Base-by-base conservation (phyloP, 2,888 invertebrate genomes). In the Tetheella fluctuosa region DNA sequence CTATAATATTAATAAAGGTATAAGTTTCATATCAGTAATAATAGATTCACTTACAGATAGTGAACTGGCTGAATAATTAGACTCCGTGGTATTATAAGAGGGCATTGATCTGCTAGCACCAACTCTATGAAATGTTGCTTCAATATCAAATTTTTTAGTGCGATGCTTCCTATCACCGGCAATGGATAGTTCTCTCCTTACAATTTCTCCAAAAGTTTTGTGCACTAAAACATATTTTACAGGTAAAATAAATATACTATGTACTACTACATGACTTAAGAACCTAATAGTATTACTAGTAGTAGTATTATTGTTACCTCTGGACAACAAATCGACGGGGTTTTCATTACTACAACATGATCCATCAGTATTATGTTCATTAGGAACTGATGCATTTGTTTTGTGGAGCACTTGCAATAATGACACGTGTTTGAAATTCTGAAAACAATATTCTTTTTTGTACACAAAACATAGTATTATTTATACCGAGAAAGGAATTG, bases 371-470 rank as follows among this genome's bases (percentile, higher is more conserved):
- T 67, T 62, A 20, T 67, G 57, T 52, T 81, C 79, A 59, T 70
- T 66, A 23, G 60, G n/a, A 30, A 69, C 58, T 13, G 83, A 77
- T 15, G 72, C 73, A 65, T 91, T 91, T 1, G 88, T 87, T 84
- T 91, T 93, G 76, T 92, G 92, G 39, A 92, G 76, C 15, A 93
- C 88, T 90, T 92, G 89, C 59, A 93, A 70, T 48, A 91, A 62
- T 10, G 91, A 90, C 5, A 93, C 84, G 62, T 91, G 84, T 59
- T 76, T 83, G 60, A 76, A 91, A 67, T 75, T 80, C 92, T 93
- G 74, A 54, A 86, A 82, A 34, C 8, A 55, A 30, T 30, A 10
- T 30, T 10, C 10, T 15, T 37, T 13, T 3, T 4, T 15, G 15
- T 13, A 37, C 15, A 34, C 1, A 34, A 34, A 34, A 8, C 7